Conservation (phyloP, 2,797 vertebrate genomes). For the Sorex maritimensis region DNA sequence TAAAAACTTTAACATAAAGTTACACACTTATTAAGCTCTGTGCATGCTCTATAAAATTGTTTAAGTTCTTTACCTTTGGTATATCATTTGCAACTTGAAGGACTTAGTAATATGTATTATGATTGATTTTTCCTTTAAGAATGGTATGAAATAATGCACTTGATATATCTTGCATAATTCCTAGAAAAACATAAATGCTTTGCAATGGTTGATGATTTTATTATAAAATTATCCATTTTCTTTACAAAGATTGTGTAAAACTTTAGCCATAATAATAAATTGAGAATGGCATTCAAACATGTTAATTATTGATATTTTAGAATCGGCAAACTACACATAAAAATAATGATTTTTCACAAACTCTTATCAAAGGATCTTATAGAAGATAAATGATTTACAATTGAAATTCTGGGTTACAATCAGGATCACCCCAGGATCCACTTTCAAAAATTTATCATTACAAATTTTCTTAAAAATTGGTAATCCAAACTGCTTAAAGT, state of each 20-base stretch:
- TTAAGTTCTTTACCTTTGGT: neutral
- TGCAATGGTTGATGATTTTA: neutral
- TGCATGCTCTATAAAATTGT: neutral
- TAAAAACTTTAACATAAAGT: neutral
- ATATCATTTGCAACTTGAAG: neutral
- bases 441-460: neutral
- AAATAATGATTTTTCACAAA: neutral
- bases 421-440: neutral
- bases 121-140: neutral
- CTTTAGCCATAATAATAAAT: neutral
- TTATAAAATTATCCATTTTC: neutral
- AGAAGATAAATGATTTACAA: neutral
- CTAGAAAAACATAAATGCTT: neutral
- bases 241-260: neutral
- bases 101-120: neutral
- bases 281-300: neutral
- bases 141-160: conserved; percentile 4
- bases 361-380: neutral
- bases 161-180: conserved; percentile 47
- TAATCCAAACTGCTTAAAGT: conserved; percentile 9
- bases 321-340: conserved; percentile 11
- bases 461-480: conserved; percentile 63
- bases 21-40: neutral
- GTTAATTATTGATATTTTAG: neutral
- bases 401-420: neutral